Percentiles rank a stretch among this genome's conserved stretches.
Conservation (phyloP, 2,797 vertebrate genomes). For the Vipera latastei region DNA sequence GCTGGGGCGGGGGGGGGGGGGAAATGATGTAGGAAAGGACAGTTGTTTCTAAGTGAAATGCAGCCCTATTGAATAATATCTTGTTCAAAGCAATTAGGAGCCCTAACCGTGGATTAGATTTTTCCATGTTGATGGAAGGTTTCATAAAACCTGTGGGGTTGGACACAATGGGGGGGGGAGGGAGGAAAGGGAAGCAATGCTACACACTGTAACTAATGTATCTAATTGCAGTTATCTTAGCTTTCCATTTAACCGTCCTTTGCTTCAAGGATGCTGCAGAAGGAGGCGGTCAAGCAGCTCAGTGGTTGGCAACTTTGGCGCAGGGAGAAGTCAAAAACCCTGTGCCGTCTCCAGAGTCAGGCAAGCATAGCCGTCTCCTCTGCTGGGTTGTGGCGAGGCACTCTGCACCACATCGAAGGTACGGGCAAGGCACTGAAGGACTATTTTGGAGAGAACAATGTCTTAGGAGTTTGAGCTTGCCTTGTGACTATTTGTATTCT, state of each 20-base stretch:
- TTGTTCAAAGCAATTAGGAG: neutral
- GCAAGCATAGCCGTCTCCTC: constrained; percentile 44
- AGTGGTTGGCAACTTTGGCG: constrained; percentile 69
- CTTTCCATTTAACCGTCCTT: neutral
- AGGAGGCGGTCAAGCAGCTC: constrained; percentile 67
- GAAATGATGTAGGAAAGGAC: neutral
- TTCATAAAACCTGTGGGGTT: neutral
- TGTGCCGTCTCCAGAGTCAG: constrained; percentile 52
- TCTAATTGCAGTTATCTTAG: neutral
- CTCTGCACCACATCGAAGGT: constrained; percentile 80
- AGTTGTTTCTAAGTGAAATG: neutral
- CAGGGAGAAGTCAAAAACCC: constrained; percentile 49
- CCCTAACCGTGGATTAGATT: neutral
- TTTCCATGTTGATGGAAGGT: neutral
- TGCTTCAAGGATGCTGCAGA: constrained; percentile 70
- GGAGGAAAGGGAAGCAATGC: neutral
- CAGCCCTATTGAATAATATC: neutral
- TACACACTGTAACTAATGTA: neutral
- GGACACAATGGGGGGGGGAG: neutral
- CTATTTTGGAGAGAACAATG: neutral
- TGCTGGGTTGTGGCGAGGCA: constrained; percentile 70
- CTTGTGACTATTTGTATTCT: neutral
- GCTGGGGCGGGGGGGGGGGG: too few relatives aligned
- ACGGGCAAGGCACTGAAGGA: neutral
- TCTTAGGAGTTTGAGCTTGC: neutral